Base-by-base conservation (phyloP, 2,888 invertebrate genomes). In the Cremastinae sp. region DNA sequence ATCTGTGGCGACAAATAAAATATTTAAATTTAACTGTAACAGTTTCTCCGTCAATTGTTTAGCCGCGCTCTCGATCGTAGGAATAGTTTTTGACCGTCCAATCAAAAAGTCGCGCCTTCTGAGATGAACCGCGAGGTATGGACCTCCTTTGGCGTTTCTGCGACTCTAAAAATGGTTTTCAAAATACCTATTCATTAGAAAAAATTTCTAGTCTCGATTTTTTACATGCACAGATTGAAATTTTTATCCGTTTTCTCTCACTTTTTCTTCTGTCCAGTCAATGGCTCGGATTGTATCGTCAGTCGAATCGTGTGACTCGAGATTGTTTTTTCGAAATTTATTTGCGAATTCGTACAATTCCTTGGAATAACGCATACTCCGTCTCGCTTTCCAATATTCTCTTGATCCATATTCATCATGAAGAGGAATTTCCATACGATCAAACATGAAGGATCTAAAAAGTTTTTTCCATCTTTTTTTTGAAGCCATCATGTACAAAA, bases 341-440 rank as follows among this genome's bases (percentile, higher is more conserved):
- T 92, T 91, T 0, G 96, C 98, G 39, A 94, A 91, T 55, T 91
- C 80, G 8, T 92, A 87, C 0, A 99, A 91, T 12, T 93, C 88
- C 58, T 91, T 90, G 72, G 95, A 94, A 88, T 98, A 99, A 81
- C 96, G 92, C 97, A 99, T 97, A 84, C 98, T 98, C 81, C 97
- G 92, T 75, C 97, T 91, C 16, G 95, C 96, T 80, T 92, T 91
- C 98, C 98, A 98, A 89, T 96, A 98, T 22, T 93, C 90, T 66
- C 91, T 90, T 49, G 94, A 94, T 0, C 98, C 98, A 90, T 96
- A 98, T n/a, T 91, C 90, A 83, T 97, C 95, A 87, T 98, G 98
- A 18, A 98, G 88, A 0, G 96, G 93, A 71, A 96, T 95, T 91
- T 98, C 98, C 10, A 95, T 96, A 87, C 95, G 95, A 77, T 94